Base-by-base conservation (phyloP, 2,113 vertebrate species). In the Lycocorax pyrrhopterus region DNA sequence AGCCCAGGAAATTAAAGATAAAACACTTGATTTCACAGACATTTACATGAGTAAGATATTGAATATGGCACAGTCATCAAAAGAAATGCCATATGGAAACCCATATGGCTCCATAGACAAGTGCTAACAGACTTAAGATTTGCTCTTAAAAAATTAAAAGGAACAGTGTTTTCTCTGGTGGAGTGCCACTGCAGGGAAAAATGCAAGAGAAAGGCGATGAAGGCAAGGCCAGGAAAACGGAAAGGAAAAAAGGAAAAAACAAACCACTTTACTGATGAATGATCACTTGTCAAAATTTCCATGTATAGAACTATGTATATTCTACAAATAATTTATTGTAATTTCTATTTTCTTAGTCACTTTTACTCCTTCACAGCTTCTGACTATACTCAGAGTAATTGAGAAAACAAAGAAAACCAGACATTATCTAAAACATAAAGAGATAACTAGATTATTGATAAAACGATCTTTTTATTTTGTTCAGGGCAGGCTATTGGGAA, bases 31-130 rank as follows among this genome's bases (percentile, higher is more conserved):
- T 94, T 94, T 93, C 52, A 93, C 44, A 92, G 86, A 77, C 87
- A 75, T 84, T 52, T 63, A 87, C 63, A 68, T 87, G 86, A 74
- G 41, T 84, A 92, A 92, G 86, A 85, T 74, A 68, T 33, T 44
- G 67, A 93, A 91, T 87, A 94, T 92, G 87, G 80, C 80, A 95
- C 59, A 85, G 41, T 78, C 94, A 96, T 96, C 71, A 94, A 92
- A 96, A 71, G 55, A 91, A 95, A 86, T 85, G 56, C 90, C 94
- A 96, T 97, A 94, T 96, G 96, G 93, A 93, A 96, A 92, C 33
- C 90, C 93, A 95, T 97, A 95, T 95, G 95, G 85, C 63, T 94
- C 74, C 49, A 89, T 18, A 92, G 66, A 76, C 26, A 80, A 96
- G 71, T 66, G 84, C 25, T 91, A 83, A 86, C 80, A 91, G 58